Evolutionary conservation across 2,113 vertebrate species (phyloP), one percentile per base, ranked within the genome.

Genomic region (Mustela nigripes): DNA sequence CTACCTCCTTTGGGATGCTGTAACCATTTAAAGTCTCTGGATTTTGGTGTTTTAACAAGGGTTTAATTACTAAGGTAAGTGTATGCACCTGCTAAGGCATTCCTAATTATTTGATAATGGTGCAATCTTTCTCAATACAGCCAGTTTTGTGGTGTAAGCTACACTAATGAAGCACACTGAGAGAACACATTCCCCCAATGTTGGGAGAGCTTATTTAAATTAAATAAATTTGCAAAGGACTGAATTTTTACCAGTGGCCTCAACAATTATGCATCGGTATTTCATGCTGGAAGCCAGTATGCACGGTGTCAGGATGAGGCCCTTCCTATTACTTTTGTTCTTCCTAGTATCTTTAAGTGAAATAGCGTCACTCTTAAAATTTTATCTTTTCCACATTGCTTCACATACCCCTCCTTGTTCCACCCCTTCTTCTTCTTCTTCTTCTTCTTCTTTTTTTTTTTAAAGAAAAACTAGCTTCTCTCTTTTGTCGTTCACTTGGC

Each of bases 11-110:
- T 98, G 99, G 99, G 99, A 99, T 98, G 90, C 96, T 97, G 98
- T 98, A 99, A 99, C 99, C 98, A 99, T 99, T 99, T 99, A 98
- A 98, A 99, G 99, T 99, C 99, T 99, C 99, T 99, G 99, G 99
- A 99, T 99, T 99, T 99, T 99, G 99, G 99, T 99, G 99, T 99
- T 99, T 99, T 99, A 99, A 99, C 99, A 99, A 99, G 99, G 99
- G 99, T 99, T 99, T 99, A 99, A 99, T 99, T 99, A 99, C 99
- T 99, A 99, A 99, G 99, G 99, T 99, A 99, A 99, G 99, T 99
- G 99, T 99, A 98, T 99, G 99, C 99, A 99, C 99, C 99, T 99
- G 99, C 99, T 99, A 99, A 99, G 99, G 99, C 98, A 99, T 99
- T 98, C 99, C 99, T 99, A 99, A 99, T 99, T 98, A 99, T 99